phyloP scores from a whole-genome alignment of 2,888 invertebrate species.

The Pherbina coryleti region DNA sequence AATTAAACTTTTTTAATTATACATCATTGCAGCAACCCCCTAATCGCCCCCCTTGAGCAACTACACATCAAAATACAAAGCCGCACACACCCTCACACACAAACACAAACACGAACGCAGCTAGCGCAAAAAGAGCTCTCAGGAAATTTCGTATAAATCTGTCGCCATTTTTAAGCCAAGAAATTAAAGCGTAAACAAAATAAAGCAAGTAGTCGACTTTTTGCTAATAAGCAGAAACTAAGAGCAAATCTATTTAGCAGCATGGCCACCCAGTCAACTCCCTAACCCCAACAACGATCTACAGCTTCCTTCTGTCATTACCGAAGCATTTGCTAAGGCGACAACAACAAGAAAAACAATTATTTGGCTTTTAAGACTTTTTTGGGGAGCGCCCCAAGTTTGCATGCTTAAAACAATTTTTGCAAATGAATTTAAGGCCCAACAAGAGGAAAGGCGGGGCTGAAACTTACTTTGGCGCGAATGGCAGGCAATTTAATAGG shows the following conservation, averaged over 20 bases:
- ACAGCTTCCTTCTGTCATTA: neutral
- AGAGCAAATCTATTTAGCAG: conserved; percentile 32
- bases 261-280: neutral
- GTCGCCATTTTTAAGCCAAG: conserved; percentile 56
- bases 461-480: conserved; percentile 42
- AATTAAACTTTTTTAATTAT: conserved; percentile 69
- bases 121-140: neutral
- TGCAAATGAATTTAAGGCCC: conserved; percentile 26
- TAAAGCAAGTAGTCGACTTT: conserved; percentile 60
- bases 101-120: neutral
- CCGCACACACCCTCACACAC: neutral
- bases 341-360: conserved; percentile 50
- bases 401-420: conserved; percentile 57
- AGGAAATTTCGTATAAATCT: conserved; percentile 64
- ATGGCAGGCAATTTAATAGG: conserved; percentile 38
- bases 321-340: conserved; percentile 55
- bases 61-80: neutral
- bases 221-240: conserved; percentile 62
- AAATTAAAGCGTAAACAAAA: conserved; percentile 50
- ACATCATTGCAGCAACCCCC: conserved; percentile 49
- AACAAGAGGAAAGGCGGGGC: conserved; percentile 43
- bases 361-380: conserved; percentile 53
- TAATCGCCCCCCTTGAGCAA: neutral
- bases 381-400: conserved; percentile 50
- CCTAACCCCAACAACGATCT: neutral